Evolutionary conservation across 2,888 invertebrate species (phyloP), one percentile per base, ranked within the genome.

Genomic region (Cheilosia scutellata): DNA sequence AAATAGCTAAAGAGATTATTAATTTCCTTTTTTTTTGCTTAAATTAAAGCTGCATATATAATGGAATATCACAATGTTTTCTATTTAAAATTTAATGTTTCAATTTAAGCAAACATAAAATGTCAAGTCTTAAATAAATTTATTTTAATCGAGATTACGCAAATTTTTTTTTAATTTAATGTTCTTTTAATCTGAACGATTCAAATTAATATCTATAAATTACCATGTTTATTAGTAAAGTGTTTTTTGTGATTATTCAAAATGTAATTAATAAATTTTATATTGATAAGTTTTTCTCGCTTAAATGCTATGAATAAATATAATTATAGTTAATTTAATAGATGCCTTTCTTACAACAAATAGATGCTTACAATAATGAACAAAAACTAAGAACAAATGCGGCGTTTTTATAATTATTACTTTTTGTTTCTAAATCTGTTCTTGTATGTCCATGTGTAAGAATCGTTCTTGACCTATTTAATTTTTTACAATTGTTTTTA

Each of bases 391-490:
- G 13, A 80, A 75, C 4, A 72, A 51, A 60, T 44, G 53, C 51
- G 60, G 49, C 51, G 60, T 37, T 27, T 4, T 76, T 44, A 20
- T 44, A 33, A 47, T 57, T 60, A 33, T 20, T n/a, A 5, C 5
- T n/a, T 13, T 44, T 13, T 44, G 60, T 6, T 37, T 53, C 79
- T 84, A 87, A 47, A 83, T 62, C 6, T 82, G 68, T 63, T 78
- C 89, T 89, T 91, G 90, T 87, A 88, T 53, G 76, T 89, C 89
- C 89, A 90, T 89, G 55, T 90, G 89, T 88, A 92, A 89, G 88
- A 91, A 91, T 88, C 91, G 89, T 88, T 91, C 91, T 89, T 91
- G 91, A 88, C 90, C 91, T 91, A 70, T 53, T 37, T 71, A 13
- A 33, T 40, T 49, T n/a, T 55, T 70, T 31, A 65, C 44, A 16